Percentiles rank a stretch among this genome's conserved stretches.
Evolutionary conservation across 2,797 vertebrate species (phyloP).

Genomic region (Platalea minor): DNA sequence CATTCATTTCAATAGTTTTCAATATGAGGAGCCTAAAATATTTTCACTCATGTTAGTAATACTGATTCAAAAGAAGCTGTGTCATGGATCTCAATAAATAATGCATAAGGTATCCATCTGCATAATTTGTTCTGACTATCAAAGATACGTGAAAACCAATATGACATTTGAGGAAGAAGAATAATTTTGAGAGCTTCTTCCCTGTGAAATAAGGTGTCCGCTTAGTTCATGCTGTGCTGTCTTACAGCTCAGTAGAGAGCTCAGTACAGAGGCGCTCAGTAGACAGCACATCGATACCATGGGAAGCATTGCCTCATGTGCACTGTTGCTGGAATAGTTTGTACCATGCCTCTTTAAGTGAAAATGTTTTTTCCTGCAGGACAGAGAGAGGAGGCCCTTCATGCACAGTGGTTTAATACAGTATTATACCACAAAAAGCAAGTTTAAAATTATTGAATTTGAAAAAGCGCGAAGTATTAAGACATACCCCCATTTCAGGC

Average conservation of each 20-base stretch:
- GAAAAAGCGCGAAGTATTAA: neutral
- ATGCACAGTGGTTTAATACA: neutral
- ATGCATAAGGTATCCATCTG: neutral
- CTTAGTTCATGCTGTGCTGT: neutral
- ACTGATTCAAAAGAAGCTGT: neutral
- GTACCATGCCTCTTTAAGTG: neutral
- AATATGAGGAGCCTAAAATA: neutral
- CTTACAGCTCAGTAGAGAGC: neutral
- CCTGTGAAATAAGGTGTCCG: neutral
- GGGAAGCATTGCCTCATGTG: neutral
- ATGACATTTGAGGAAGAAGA: neutral
- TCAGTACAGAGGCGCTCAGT: neutral
- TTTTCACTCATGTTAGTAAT: neutral
- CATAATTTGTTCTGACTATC: neutral
- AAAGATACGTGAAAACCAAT: neutral
- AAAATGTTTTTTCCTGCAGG: neutral
- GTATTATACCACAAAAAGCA: neutral
- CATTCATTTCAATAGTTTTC: neutral
- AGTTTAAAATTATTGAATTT: neutral
- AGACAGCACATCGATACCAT: neutral
- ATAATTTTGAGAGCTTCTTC: neutral
- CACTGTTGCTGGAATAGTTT: neutral
- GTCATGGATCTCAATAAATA: neutral
- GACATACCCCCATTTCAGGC: constrained; percentile 89
- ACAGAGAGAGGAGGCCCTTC: neutral